Evolutionary conservation across 2,797 vertebrate species (phyloP), one percentile per base, ranked within the genome.

Genomic region (Ptychadena robeensis): DNA sequence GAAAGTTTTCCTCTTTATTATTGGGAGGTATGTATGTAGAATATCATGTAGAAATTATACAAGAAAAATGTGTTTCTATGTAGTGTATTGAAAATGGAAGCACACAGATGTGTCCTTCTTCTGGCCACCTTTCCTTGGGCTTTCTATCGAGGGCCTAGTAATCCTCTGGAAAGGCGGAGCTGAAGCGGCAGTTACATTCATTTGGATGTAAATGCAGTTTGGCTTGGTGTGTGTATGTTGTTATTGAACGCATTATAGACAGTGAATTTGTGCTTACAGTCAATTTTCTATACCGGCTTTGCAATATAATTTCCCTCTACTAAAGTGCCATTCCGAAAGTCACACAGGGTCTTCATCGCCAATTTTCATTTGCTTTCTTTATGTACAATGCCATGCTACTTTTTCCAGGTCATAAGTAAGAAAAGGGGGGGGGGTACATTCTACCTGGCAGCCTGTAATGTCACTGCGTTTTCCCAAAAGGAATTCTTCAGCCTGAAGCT

Each of bases 301-400:
- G 10, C 63, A 48, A 65, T 66, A 66, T 66, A 77, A 77, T 66
- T 77, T 77, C 63, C 38, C 28, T 77, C 28, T 64, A 37, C 74
- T 66, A 40, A 66, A 30, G 61, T 32, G 28, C 65, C 48, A 64
- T 66, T 22, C 63, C 65, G 32, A 66, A 66, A 64, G 30, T 77
- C 74, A 65, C 25, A 38, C 25, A 64, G 59, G 66, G 38, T 48
- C 22, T 48, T 77, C 66, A 77, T 77, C 38, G 22, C 28, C 15
- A 40, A 48, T 77, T 40, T 63, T 66, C 40, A 31, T 75, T 30
- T 64, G 30, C 32, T 38, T 75, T 30, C 59, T 28, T 38, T 14
- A 37, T 64, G 25, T 28, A 59, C 57, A 32, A 38, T n/a, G 27
- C 38, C 31, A n/a, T 40, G 28, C 61, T 66, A 66, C 14, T 59